A percentile compares a stretch with the other conserved stretches of the same genome.
Conservation (phyloP, 2,797 vertebrate genomes). For the Acanthornis magna region DNA sequence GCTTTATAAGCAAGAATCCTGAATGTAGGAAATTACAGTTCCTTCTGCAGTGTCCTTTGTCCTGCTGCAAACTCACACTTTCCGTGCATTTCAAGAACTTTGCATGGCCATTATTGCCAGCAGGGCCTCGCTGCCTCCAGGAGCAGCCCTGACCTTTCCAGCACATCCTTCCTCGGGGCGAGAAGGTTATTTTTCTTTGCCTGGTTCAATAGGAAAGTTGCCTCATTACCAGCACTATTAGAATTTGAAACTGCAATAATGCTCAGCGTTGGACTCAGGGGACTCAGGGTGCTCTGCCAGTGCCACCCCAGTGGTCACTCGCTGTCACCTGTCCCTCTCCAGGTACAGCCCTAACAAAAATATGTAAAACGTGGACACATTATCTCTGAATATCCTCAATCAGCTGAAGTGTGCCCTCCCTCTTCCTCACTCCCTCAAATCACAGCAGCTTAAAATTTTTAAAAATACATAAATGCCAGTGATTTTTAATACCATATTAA, state of each 20-base stretch:
- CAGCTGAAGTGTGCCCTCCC: rapidly evolving
- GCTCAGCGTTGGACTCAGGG: neutral
- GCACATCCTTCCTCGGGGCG: neutral
- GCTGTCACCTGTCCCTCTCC: neutral
- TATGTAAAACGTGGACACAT: rapidly evolving
- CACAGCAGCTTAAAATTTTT: neutral
- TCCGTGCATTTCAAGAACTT: neutral
- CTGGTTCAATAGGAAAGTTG: neutral
- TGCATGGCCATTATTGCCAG: neutral
- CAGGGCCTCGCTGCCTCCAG: neutral
- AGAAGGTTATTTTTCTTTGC: neutral
- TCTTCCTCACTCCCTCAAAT: neutral
- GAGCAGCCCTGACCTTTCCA: constrained; percentile 39
- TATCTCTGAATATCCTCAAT: neutral
- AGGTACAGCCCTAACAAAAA: too few species aligned
- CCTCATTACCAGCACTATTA: neutral
- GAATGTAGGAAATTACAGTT: neutral
- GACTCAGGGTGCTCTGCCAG: neutral
- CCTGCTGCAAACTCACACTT: neutral
- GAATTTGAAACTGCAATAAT: neutral
- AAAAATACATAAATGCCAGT: neutral
- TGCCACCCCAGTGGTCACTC: neutral
- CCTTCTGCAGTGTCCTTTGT: neutral
- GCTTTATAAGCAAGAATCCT: neutral
- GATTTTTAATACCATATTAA: neutral